These are phyloP conservation scores for Parasteatoda tepidariorum DNA, from an alignment of 1,140 invertebrate genomes.

Conservation along the genomic window DNA sequence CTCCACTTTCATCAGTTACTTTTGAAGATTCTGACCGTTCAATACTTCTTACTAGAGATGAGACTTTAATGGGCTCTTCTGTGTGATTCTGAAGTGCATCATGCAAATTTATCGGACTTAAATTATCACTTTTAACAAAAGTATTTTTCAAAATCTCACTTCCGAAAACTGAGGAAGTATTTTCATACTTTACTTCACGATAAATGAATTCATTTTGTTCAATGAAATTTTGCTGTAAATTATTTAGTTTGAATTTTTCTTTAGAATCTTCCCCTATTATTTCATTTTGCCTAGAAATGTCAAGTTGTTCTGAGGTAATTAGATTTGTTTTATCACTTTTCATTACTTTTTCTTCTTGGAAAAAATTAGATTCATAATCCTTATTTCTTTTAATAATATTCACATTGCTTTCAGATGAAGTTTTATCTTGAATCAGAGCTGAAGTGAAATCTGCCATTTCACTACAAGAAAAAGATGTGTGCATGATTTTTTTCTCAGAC, in stretches of 20 bases:
- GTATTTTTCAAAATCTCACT: neutral
- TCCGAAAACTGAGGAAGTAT: neutral
- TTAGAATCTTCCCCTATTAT: no score
- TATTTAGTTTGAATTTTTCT: neutral
- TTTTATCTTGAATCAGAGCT: neutral
- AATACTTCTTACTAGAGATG: constrained; percentile 40
- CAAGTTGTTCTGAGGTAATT: no score
- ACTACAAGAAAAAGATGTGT: neutral
- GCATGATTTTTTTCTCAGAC: neutral
- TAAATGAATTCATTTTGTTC: neutral
- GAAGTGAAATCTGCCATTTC: neutral
- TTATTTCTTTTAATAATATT: neutral
- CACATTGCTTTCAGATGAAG: neutral
- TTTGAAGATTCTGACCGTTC: constrained; percentile 21
- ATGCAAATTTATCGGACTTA: neutral
- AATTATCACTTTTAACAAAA: neutral
- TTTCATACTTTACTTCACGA: neutral
- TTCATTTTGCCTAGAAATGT: no score
- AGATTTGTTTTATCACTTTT: neutral
- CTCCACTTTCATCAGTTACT: neutral
- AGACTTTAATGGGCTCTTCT: constrained; percentile 8
- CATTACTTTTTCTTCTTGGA: neutral
- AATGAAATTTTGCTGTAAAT: neutral
- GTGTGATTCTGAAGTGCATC: neutral
- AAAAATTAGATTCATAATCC: neutral